These are phyloP conservation scores for Caenorhabditis remanei DNA, from an alignment of 1,140 invertebrate species.

Conservation along the genomic window DNA sequence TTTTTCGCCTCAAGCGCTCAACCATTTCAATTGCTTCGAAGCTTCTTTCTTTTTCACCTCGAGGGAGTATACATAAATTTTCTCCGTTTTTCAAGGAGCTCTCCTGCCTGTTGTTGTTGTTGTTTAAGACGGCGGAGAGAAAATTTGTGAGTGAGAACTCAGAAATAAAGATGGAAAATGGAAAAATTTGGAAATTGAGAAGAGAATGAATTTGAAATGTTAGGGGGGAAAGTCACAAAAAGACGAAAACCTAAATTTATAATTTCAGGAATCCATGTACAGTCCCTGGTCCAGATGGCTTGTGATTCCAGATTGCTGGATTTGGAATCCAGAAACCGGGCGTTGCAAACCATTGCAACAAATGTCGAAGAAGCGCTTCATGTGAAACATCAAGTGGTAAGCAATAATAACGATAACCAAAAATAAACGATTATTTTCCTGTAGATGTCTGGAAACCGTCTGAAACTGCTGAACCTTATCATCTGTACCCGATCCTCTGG, in stretches of 20 bases:
- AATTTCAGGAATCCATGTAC: conserved; percentile 76
- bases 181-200: not conserved
- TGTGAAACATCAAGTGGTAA: conserved; percentile 77
- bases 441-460: conserved; percentile 76
- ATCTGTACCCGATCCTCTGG: conserved; percentile 77
- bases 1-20: conserved; percentile 25
- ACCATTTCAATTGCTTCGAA: conserved; percentile 6
- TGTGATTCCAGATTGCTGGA: conserved; percentile 76
- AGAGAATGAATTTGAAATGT: too few species aligned
- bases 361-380: conserved; percentile 78
- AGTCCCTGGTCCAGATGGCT: conserved; percentile 77
- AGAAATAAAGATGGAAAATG: not conserved
- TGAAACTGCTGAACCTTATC: conserved; percentile 75
- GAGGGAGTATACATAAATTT: conserved; percentile 53
- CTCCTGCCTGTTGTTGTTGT: conserved; percentile 1
- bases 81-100: not conserved
- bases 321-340: conserved; percentile 73
- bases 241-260: not conserved
- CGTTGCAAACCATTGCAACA: conserved; percentile 76
- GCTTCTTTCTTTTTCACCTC: conserved; percentile 23
- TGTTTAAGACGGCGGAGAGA: not conserved
- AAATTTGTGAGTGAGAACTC: not conserved
- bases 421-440: too few species aligned
- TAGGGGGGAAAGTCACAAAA: not conserved
- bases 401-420: not conserved